Evolutionary conservation across 92 coral and sea anemone species (phyloP), one percentile per base, ranked within the genome.

Genomic region (Muricea muricata): DNA sequence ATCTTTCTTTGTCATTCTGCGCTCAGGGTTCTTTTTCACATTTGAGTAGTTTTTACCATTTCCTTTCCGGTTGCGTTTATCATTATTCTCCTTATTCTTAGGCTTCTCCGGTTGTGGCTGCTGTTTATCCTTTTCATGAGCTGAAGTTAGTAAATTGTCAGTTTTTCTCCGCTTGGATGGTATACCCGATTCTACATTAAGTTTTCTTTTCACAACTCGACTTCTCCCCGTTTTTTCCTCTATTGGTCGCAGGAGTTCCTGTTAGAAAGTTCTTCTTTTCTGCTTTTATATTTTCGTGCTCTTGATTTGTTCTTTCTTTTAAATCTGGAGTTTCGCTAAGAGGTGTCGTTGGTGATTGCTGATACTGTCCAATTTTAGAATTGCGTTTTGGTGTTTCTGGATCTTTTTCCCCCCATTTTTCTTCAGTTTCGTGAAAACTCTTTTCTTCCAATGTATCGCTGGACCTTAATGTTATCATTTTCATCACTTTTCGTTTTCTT

Each of bases 381-480:
- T 60, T 29, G 9, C 0, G 7, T 60, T 60, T 60, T 60, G 68
- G 68, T 30, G 68, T 60, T 60, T 30, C 68, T n/a, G 34, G 34
- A 60, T 60, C 68, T 60, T 32, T 31, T 18, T 69, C 35, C 21
- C 75, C 75, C 75, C 75, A 41, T 1, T 69, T 69, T 31, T 69
- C 75, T 69, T 69, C 23, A 31, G 75, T 23, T 31, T 69, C 48
- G 39, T 69, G 75, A 24, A 69, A 69, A 7, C 26, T 35, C 31
- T 69, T 18, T n/a, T 69, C 75, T 69, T 41, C 35, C n/a, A 35
- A 60, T 33, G 32, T 4, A 18, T 20, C n/a, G n/a, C 42, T 57
- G 1, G 52, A 37, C 20, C n/a, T 7, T 13, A 15, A 13, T 10
- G 13, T 23, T 47, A 30, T 65, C 47, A 18, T 37, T 65, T 33